Percentiles rank a stretch among this genome's conserved stretches.
Evolutionary conservation across 2,888 invertebrate species (phyloP).

Genomic region (Pycnomerus fuliginosus): DNA sequence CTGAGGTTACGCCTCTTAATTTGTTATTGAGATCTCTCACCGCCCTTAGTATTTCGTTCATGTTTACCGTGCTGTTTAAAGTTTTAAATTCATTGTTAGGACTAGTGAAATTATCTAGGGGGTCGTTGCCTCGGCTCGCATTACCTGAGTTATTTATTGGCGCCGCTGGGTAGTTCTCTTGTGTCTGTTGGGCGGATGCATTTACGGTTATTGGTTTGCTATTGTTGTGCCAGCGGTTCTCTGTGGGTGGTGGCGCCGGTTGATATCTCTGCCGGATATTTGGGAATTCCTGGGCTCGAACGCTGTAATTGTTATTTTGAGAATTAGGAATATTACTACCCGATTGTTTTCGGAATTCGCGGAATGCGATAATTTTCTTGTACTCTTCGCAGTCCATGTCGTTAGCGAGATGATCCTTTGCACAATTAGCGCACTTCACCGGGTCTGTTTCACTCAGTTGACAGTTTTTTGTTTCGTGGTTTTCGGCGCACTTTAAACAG

Average conservation of each 20-base stretch:
- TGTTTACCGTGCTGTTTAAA: neutral
- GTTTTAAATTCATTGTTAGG: neutral
- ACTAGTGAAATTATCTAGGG: neutral
- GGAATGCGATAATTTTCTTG: neutral
- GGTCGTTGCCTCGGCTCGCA: neutral
- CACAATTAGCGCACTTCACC: slow-evolving; percentile 1
- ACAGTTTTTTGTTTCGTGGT: slow-evolving; percentile 1
- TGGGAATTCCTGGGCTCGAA: too few relatives aligned
- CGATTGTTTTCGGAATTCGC: neutral
- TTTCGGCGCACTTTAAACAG: slow-evolving; percentile 4
- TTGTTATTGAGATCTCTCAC: neutral
- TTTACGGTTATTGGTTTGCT: too few relatives aligned
- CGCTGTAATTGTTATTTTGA: too few relatives aligned
- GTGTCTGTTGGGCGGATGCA: too few relatives aligned
- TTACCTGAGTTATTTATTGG: too few relatives aligned
- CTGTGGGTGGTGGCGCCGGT: neutral
- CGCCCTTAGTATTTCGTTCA: neutral
- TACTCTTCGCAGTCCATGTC: slow-evolving; percentile 3
- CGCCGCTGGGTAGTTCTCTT: too few relatives aligned
- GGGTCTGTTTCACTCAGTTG: neutral
- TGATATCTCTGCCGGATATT: too few relatives aligned
- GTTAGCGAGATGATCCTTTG: neutral
- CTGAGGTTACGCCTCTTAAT: neutral
- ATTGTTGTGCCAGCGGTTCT: neutral
- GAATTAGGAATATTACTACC: too few relatives aligned